phyloP scores from a whole-genome alignment of 2,797 vertebrate species.

The Lacerta agilis region DNA sequence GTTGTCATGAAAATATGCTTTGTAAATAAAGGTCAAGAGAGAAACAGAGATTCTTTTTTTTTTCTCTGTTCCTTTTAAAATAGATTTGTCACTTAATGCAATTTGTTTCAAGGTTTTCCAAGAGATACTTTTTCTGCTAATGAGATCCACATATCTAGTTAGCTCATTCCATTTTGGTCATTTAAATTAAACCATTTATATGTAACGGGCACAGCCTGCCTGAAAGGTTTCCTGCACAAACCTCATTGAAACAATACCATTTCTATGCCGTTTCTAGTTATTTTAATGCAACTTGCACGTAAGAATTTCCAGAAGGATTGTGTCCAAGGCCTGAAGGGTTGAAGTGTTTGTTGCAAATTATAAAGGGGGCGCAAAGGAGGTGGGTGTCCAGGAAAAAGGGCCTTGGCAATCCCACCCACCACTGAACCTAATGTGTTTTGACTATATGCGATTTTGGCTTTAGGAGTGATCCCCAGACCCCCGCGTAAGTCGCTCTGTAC shows the following conservation, averaged over 20 bases:
- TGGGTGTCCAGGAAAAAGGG: no score
- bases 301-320: background rate
- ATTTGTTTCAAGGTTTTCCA: background rate
- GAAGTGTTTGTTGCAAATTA: background rate
- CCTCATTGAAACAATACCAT: background rate
- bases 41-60: background rate
- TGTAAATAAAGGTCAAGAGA: conserved; percentile 14
- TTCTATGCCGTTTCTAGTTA: background rate
- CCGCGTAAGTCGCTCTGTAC: no score
- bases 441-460: no score
- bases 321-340: no score
- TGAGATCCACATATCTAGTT: background rate
- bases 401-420: no score
- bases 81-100: background rate
- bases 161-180: background rate
- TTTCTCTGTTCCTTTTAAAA: conserved; percentile 10
- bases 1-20: conserved; percentile 32
- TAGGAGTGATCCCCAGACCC: no score
- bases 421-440: no score
- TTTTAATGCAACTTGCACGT: background rate
- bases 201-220: background rate
- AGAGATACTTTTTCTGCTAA: background rate
- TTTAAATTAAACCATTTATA: background rate
- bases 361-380: no score
- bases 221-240: background rate